These are phyloP conservation scores for Aleiodes testaceus DNA, from an alignment of 2,888 invertebrate species.

Conservation along the genomic window DNA sequence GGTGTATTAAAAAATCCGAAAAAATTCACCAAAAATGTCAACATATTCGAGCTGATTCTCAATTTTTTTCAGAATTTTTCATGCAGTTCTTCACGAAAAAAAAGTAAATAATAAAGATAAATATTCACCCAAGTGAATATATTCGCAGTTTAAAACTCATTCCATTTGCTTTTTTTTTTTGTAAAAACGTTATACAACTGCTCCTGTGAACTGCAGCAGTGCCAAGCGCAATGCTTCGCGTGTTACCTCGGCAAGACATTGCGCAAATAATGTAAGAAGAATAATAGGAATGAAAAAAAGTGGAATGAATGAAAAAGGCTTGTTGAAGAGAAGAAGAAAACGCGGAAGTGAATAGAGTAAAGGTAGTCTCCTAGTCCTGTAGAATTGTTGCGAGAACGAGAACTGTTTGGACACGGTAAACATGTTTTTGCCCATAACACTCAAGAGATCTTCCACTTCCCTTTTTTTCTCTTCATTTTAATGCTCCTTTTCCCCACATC, in stretches of 20 bases:
- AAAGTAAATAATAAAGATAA: too few species aligned
- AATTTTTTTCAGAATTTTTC: too few species aligned
- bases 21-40: too few species aligned
- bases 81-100: too few species aligned
- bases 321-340: constrained; percentile 47
- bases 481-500: background rate
- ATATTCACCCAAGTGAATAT: constrained; percentile 10
- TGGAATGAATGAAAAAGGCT: constrained; percentile 26
- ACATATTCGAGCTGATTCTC: too few species aligned
- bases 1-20: too few species aligned
- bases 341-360: constrained; percentile 45
- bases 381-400: constrained; percentile 44
- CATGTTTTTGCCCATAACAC: constrained; percentile 51
- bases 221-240: constrained; percentile 31
- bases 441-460: constrained; percentile 42
- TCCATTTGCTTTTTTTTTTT: background rate
- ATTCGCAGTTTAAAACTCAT: constrained; percentile 19
- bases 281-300: constrained; percentile 26
- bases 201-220: constrained; percentile 28
- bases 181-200: constrained; percentile 20
- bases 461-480: background rate
- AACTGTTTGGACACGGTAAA: constrained; percentile 53
- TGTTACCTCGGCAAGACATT: constrained; percentile 32
- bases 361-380: constrained; percentile 38
- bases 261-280: constrained; percentile 24